These are phyloP conservation scores for Drosophila grimshawi DNA, from an alignment of 1,140 invertebrate genomes.

Conservation along the genomic window DNA sequence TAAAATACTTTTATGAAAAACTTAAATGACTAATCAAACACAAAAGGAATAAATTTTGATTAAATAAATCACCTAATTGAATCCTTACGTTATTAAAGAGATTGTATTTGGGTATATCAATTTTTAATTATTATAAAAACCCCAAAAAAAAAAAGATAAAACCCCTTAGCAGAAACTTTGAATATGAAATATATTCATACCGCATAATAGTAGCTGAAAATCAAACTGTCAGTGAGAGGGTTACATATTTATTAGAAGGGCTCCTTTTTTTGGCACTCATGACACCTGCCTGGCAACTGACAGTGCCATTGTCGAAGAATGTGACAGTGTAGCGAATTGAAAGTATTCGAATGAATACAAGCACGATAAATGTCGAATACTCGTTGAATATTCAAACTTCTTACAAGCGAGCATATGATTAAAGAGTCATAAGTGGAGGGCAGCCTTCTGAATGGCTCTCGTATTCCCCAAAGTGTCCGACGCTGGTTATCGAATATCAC, in stretches of 20 bases:
- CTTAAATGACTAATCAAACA: too few species aligned
- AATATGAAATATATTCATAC: constrained; percentile 4
- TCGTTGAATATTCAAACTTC: constrained; percentile 47
- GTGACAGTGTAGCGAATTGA: constrained; percentile 30
- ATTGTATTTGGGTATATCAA: too few species aligned
- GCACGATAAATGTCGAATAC: constrained; percentile 14
- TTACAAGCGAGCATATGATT: constrained; percentile 54
- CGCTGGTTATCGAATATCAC: constrained; percentile 68
- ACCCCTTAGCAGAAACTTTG: not conserved
- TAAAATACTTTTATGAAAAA: too few species aligned
- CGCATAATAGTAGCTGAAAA: not conserved
- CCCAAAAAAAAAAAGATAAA: not conserved
- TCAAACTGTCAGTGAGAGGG: constrained; percentile 18
- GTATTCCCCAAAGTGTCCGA: constrained; percentile 72
- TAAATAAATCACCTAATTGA: too few species aligned
- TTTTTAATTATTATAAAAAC: too few species aligned
- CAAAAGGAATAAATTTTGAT: too few species aligned
- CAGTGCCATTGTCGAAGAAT: constrained; percentile 35
- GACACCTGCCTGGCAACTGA: constrained; percentile 25
- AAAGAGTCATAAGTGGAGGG: constrained; percentile 50
- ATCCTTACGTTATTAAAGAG: too few species aligned
- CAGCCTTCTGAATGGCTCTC: constrained; percentile 12
- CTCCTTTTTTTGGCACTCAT: not conserved
- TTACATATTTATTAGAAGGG: constrained; percentile 24
- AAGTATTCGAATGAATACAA: constrained; percentile 33